phyloP scores from a whole-genome alignment of 1,140 invertebrate genomes.

The Sminthurides bifidus region DNA sequence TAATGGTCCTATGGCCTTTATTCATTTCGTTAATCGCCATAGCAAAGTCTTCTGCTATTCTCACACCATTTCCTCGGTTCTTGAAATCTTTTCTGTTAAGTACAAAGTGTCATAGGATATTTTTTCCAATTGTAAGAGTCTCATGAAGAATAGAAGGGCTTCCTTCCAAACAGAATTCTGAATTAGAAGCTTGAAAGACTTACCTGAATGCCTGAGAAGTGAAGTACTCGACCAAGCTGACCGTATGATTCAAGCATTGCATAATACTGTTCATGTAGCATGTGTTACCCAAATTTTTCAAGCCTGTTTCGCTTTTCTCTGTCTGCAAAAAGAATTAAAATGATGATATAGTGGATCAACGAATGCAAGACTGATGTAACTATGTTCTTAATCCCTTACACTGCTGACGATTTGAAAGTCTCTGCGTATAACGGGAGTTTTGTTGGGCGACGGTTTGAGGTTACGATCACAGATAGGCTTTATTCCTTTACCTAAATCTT shows the following conservation, averaged over 20 bases:
- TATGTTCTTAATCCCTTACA: slow-evolving; percentile 19
- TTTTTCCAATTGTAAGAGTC: slow-evolving; percentile 10
- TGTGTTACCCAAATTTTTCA: slow-evolving; percentile 47
- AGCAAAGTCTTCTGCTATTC: slow-evolving; percentile 62
- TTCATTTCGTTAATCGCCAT: slow-evolving; percentile 60
- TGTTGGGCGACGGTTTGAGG: slow-evolving; percentile 52
- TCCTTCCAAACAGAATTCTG: background rate
- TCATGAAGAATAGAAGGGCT: background rate
- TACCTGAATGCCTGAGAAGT: slow-evolving; percentile 47
- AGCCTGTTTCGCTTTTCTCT: slow-evolving; percentile 35
- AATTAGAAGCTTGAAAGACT: background rate
- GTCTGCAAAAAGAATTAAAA: slow-evolving; percentile 15
- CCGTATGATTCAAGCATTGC: slow-evolving; percentile 62
- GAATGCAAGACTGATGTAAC: slow-evolving; percentile 1
- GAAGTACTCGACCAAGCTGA: slow-evolving; percentile 61
- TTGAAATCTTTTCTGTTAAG: background rate
- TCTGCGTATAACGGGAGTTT: slow-evolving; percentile 1
- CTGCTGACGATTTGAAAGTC: slow-evolving; percentile 23
- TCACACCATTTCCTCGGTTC: slow-evolving; percentile 42
- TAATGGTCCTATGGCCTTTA: slow-evolving; percentile 62
- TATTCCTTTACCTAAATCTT: too few species aligned
- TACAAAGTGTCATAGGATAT: slow-evolving; percentile 3
- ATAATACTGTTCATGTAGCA: slow-evolving; percentile 52
- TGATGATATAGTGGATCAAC: background rate
- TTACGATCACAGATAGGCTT: too few species aligned